Evolutionary conservation across 2,888 invertebrate genomes (phyloP), one percentile per base, ranked within the genome.

Genomic region (Eucriotettix oculatus): DNA sequence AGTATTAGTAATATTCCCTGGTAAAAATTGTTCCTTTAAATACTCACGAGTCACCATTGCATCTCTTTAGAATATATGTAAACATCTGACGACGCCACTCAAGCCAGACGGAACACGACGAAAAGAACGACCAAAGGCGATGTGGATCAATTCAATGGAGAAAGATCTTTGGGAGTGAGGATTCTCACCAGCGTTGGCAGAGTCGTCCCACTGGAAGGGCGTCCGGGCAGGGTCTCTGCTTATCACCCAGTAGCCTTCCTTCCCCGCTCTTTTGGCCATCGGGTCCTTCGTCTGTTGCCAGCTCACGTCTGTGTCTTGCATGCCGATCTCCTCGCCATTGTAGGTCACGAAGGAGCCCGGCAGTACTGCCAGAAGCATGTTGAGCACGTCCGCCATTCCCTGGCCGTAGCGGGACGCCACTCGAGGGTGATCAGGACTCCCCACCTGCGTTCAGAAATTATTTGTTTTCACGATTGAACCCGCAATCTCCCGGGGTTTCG

Each of bases 271-370:
- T 67, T 80, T 81, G 1, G 83, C 86, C 7, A 79, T 77, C 0
- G 84, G 82, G 72, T 85, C 87, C 0, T 76, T 71, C 0, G 84
- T 85, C 59, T 85, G 78, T 3, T 78, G 73, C 78, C 80, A 85
- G 9, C 78, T 77, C 16, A 86, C 75, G 52, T 74, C 72, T 0
- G 70, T 70, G 68, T 89, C 82, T 0, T 77, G 76, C 87, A 90
- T 86, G 10, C 86, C 90, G 59, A 92, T 79, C 71, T 92, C 91
- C 69, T 92, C 90, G 1, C 91, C 90, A 67, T 91, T 88, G 72
- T 91, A 91, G 0, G 86, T 84, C 14, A 89, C 79, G 0, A 85
- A 79, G 0, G 85, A 83, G 43, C 91, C 91, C 0, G 89, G 89
- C 29, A 93, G 73, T 14, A 86, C 71, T 68, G 86, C 76, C 62